Conservation (phyloP, 2,113 vertebrate genomes). For the Pelvicachromis taeniatus region DNA sequence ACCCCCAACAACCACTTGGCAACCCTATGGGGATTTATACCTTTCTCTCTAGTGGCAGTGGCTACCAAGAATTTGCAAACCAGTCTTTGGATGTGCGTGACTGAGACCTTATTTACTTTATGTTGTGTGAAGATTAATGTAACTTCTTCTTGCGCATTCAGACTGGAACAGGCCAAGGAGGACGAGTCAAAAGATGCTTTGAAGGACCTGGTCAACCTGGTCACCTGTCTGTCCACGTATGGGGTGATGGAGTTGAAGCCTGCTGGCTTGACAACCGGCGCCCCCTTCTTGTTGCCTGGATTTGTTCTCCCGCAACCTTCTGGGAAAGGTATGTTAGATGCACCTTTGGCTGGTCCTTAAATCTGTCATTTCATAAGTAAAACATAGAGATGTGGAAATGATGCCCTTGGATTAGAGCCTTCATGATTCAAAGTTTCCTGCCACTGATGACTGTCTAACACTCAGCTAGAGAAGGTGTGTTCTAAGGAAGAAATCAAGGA, state of each 20-base stretch:
- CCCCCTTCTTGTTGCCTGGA: conserved; percentile 92
- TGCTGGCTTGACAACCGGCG: conserved; percentile 89
- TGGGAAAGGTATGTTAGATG: conserved; percentile 83
- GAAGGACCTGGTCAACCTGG: conserved; percentile 94
- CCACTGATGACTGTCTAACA: neutral
- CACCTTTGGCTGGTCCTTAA: rapidly evolving
- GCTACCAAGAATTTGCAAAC: neutral
- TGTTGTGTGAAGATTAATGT: neutral
- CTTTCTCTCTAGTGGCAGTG: neutral
- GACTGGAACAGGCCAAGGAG: conserved; percentile 96
- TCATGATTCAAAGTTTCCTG: neutral
- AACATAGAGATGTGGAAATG: rapidly evolving
- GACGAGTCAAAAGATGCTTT: conserved; percentile 93
- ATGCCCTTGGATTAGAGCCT: rapidly evolving
- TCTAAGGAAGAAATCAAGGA: neutral
- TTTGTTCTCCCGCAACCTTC: conserved; percentile 93
- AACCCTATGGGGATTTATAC: neutral
- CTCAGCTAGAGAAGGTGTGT: rapidly evolving
- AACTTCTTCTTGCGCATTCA: conserved; percentile 40
- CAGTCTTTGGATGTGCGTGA: neutral
- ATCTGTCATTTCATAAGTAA: neutral
- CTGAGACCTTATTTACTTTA: neutral
- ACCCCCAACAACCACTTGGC: neutral
- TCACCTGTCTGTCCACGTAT: conserved; percentile 91
- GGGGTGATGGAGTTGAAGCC: conserved; percentile 93